Evolutionary conservation across 2,113 vertebrate genomes (phyloP).

Genomic region (Caranx melampygus): DNA sequence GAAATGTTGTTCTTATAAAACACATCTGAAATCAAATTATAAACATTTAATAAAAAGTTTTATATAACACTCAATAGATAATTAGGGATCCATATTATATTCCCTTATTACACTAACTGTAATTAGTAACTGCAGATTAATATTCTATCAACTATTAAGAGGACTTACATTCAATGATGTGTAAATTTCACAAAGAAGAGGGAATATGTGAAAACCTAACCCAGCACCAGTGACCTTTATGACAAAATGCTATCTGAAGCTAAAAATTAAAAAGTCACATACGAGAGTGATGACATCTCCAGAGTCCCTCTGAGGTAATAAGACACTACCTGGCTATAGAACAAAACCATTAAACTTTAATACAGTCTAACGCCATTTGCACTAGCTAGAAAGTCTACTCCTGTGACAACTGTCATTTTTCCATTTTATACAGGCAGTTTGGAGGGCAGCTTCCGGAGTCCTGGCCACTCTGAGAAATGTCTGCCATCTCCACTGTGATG

Average conservation of each 20-base stretch:
- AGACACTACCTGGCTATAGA: constrained; percentile 23
- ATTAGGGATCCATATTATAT: not conserved
- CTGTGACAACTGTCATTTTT: constrained; percentile 60
- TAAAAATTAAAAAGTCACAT: not conserved
- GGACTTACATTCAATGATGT: not conserved
- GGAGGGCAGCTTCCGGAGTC: constrained; percentile 56
- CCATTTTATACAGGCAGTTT: constrained; percentile 57
- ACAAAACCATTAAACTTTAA: constrained; percentile 36
- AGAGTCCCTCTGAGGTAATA: constrained; percentile 15
- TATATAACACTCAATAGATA: not conserved
- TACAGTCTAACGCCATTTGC: constrained; percentile 31
- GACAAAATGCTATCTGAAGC: not conserved
- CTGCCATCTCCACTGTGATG: constrained; percentile 66
- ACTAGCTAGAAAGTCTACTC: constrained; percentile 15
- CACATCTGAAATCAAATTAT: not conserved
- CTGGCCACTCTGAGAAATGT: constrained; percentile 66
- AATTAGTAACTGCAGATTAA: not conserved
- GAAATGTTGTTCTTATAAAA: not conserved
- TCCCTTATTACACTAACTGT: not conserved
- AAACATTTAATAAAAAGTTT: not conserved
- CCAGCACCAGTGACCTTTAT: not conserved
- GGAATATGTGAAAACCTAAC: not conserved
- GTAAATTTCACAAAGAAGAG: not conserved
- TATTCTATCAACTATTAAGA: not conserved
- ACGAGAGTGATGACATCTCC: not conserved